Conservation (phyloP, 1,140 invertebrate species). For the Camponotus pennsylvanicus region DNA sequence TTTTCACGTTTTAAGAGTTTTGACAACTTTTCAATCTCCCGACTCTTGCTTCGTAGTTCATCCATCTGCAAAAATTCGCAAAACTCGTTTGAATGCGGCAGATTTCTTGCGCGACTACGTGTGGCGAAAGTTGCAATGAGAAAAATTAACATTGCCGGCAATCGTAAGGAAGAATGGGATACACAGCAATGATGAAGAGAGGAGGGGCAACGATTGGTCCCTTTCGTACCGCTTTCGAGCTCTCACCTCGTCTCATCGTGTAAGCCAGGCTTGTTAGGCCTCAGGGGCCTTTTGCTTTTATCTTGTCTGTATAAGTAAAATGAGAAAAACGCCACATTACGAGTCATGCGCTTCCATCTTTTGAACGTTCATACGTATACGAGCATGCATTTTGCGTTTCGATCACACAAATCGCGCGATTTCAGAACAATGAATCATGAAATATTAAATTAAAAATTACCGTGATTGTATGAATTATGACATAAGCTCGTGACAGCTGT, state of each 20-base stretch:
- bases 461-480: neutral
- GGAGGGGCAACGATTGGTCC: conserved; percentile 42
- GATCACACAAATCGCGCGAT: neutral
- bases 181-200: conserved; percentile 43
- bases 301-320: conserved; percentile 57
- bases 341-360: neutral
- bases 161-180: conserved; percentile 45
- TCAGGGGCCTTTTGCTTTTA: conserved; percentile 67
- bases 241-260: conserved; percentile 56
- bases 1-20: conserved; percentile 68
- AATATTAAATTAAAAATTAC: conserved; percentile 4
- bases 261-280: conserved; percentile 23
- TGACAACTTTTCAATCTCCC: conserved; percentile 75
- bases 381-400: conserved; percentile 7
- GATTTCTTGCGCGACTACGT: conserved; percentile 35
- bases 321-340: conserved; percentile 27
- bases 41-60: conserved; percentile 73
- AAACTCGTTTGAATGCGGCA: conserved; percentile 54
- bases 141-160: conserved; percentile 51
- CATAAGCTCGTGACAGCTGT: neutral
- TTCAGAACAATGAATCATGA: conserved; percentile 47
- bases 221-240: conserved; percentile 65
- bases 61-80: conserved; percentile 73
- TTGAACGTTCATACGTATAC: neutral
- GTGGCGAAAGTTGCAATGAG: conserved; percentile 63